A percentile compares a stretch with the other conserved stretches of the same genome.
Evolutionary conservation across 2,113 vertebrate species (phyloP).

Genomic region (Ailuropoda melanoleuca): DNA sequence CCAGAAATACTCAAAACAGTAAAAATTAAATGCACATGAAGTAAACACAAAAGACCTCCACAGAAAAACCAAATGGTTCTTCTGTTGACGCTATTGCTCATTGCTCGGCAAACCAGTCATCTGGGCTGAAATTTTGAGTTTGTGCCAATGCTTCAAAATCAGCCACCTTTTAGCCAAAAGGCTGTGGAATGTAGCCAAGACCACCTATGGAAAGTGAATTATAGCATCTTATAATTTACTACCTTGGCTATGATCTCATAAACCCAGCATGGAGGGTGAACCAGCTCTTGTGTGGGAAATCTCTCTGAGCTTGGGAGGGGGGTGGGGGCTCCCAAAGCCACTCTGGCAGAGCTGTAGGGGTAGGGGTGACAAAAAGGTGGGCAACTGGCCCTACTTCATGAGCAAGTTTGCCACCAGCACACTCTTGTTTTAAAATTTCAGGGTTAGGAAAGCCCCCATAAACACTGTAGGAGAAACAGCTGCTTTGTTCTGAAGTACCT

Average conservation of each 20-base stretch:
- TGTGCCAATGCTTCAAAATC: constrained; percentile 25
- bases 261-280: not conserved
- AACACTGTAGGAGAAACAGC: not conserved
- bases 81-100: not conserved
- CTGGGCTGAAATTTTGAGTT: constrained; percentile 38
- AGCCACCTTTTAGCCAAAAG: constrained; percentile 55
- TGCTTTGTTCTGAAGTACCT: not conserved
- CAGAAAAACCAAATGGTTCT: constrained; percentile 16
- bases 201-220: constrained; percentile 66
- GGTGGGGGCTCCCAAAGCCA: not conserved
- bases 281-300: constrained; percentile 31
- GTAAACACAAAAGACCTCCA: constrained; percentile 13
- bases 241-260: constrained; percentile 54
- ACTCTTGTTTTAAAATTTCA: not conserved
- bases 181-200: constrained; percentile 49
- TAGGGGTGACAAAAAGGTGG: not conserved
- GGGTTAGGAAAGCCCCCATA: not conserved
- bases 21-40: constrained; percentile 25
- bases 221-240: constrained; percentile 54
- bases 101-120: not conserved
- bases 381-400: not conserved
- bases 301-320: not conserved
- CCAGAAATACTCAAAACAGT: constrained; percentile 26
- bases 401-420: not conserved
- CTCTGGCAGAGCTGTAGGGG: not conserved